phyloP scores from a whole-genome alignment of 2,113 vertebrate genomes.

The Elgaria multicarinata region DNA sequence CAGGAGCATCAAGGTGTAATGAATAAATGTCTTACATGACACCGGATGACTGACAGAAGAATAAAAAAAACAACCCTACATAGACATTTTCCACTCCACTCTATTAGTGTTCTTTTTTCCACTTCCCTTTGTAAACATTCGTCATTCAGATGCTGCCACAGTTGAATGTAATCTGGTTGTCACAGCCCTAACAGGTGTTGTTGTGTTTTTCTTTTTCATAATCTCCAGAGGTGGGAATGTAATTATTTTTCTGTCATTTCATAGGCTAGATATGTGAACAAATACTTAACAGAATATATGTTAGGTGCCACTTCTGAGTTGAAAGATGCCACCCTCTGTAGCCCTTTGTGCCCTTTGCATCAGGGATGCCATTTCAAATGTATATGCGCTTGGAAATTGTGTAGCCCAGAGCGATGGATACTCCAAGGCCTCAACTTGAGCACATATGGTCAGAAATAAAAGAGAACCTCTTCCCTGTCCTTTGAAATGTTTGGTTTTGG shows the following conservation, averaged over 20 bases:
- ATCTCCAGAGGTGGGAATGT: slow-evolving; percentile 24
- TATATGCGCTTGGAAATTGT: background rate
- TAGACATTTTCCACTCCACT: slow-evolving; percentile 20
- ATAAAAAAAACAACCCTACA: background rate
- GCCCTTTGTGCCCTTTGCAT: slow-evolving; percentile 16
- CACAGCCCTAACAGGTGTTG: slow-evolving; percentile 12
- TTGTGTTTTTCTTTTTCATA: slow-evolving; percentile 16
- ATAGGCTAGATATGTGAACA: background rate
- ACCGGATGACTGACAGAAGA: slow-evolving; percentile 3
- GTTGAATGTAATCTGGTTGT: slow-evolving; percentile 35
- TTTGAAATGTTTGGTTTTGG: no score
- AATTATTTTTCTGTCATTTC: slow-evolving; percentile 39
- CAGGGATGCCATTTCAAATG: background rate
- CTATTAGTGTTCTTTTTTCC: background rate
- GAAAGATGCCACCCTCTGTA: slow-evolving; percentile 13
- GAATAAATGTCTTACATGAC: background rate
- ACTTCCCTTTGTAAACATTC: background rate
- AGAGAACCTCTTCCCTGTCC: background rate
- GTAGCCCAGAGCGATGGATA: background rate
- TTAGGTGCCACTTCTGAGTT: slow-evolving; percentile 13
- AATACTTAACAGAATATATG: slow-evolving; percentile 15
- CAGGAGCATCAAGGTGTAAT: slow-evolving; percentile 29
- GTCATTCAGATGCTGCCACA: background rate
- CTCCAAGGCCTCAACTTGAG: background rate
- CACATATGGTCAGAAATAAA: background rate